Base-by-base conservation (phyloP, 2,888 invertebrate species). In the Drosophila nr. medialis region DNA sequence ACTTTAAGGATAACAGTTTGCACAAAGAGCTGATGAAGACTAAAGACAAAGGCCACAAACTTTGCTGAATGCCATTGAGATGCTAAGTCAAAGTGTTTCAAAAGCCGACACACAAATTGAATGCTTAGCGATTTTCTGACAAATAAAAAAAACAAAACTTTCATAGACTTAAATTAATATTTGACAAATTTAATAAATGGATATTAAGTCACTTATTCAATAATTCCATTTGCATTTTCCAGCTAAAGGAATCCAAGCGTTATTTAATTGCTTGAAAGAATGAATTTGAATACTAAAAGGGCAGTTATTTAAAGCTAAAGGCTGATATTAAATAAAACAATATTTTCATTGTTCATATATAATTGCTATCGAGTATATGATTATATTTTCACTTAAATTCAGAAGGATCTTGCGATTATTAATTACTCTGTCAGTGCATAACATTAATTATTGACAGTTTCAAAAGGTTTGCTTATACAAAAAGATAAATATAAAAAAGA, bases 1-100 rank as follows among this genome's bases (percentile, higher is more conserved):
- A 80, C 73, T 65, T 62, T 68, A 74, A 65, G 77, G 82, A 81
- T 81, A 83, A 81, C 86, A 81, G 81, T 73, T 73, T 76, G 56
- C 69, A 79, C 69, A 70, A 61, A 58, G 54, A 49, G 36, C 65
- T 67, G 38, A 34, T 42, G 45, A 42, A 34, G 45, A 21, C 78
- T 69, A 38, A 69, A 66, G 54, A 55, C 56, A 74, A 75, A 64
- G 53, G 24, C 56, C 36, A 58, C 63, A 59, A 58, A 56, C 62
- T 40, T 34, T 55, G 8, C 60, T 27, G 53, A 58, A 72, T 75
- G 40, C 51, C 76, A 61, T 58, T 58, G 48, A 51, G 38, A 34
- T 63, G 40, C 63, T 11, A 38, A 40, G 36, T 63, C 64, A 65
- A 55, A 72, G 59, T 32, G 21, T 38, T 51, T 65, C 10, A 11